Evolutionary conservation across 2,888 invertebrate species (phyloP).

Genomic region (Epirrita christyi): DNA sequence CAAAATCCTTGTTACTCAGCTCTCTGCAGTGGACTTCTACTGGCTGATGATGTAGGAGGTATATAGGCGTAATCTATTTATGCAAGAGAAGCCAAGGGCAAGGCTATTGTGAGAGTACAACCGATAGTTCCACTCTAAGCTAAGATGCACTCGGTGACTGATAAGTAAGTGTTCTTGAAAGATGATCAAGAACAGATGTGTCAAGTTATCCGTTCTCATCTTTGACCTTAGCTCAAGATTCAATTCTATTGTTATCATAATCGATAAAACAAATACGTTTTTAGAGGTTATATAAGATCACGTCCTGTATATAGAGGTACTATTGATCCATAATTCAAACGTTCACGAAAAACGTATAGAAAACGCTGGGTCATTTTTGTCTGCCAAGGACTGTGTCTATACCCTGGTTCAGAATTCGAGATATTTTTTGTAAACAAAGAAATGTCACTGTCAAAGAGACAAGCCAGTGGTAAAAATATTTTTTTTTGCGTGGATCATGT

Average conservation of each 20-base stretch:
- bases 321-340: background rate
- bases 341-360: background rate
- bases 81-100: background rate
- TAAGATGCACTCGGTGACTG: slow-evolving; percentile 9
- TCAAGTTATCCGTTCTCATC: slow-evolving; percentile 8
- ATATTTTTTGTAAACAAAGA: too few relatives aligned
- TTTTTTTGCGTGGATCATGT: too few relatives aligned
- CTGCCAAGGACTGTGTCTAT: background rate
- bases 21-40: too few relatives aligned
- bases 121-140: background rate
- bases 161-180: slow-evolving; percentile 7
- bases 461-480: too few relatives aligned
- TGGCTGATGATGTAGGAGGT: too few relatives aligned
- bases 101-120: too few relatives aligned
- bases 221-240: slow-evolving; percentile 15
- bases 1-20: too few relatives aligned
- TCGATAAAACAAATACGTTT: background rate
- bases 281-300: background rate
- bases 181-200: slow-evolving; percentile 16
- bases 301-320: background rate
- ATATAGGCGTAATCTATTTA: background rate
- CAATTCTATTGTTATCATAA: slow-evolving; percentile 4
- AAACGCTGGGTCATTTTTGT: background rate
- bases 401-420: too few relatives aligned
- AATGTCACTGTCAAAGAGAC: too few relatives aligned